Conservation (phyloP, 2,113 vertebrate genomes). For the Psittacus erithacus region DNA sequence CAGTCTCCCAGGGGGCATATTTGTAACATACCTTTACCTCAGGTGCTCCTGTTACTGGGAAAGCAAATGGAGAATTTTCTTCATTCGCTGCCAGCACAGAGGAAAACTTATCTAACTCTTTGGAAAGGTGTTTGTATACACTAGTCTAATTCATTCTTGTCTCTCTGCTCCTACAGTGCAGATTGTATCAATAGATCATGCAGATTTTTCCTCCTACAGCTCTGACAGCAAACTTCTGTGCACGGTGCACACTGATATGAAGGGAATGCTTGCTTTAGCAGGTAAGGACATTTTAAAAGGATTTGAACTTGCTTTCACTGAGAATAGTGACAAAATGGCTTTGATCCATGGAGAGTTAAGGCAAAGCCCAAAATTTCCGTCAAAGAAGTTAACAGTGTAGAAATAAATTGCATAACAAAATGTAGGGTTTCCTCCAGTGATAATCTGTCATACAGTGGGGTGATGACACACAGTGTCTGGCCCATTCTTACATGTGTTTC, state of each 20-base stretch:
- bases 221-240: background rate
- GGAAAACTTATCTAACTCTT: conserved; percentile 10
- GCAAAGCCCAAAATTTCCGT: background rate
- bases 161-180: background rate
- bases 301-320: background rate
- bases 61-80: conserved; percentile 10
- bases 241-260: background rate
- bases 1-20: background rate
- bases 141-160: background rate
- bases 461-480: background rate
- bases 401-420: background rate
- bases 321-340: background rate
- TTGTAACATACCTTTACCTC: background rate
- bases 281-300: background rate
- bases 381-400: background rate
- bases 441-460: background rate
- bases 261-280: background rate
- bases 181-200: background rate
- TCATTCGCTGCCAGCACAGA: background rate
- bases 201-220: background rate
- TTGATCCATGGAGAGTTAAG: background rate
- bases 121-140: background rate
- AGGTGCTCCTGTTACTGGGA: background rate
- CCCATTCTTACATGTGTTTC: background rate
- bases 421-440: background rate